phyloP scores from a whole-genome alignment of 2,888 invertebrate genomes.

The Apodemia duryi region DNA sequence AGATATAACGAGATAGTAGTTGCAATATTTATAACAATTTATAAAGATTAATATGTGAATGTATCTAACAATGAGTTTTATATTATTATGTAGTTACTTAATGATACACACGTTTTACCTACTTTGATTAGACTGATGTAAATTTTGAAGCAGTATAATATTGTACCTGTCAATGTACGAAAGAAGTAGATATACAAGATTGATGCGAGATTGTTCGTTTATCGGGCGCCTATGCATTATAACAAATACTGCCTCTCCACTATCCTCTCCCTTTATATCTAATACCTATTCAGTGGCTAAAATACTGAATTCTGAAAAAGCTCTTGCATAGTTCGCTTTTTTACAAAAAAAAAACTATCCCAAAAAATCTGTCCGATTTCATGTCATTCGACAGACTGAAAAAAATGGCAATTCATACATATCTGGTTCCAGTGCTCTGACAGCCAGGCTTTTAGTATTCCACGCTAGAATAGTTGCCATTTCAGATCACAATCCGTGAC shows the following conservation, averaged over 20 bases:
- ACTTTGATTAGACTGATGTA: not conserved
- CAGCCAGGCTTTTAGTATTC: constrained; percentile 44
- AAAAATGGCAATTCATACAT: constrained; percentile 42
- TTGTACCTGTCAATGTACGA: not conserved
- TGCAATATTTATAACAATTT: too few relatives aligned
- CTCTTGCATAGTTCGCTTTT: constrained; percentile 20
- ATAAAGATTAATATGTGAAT: too few relatives aligned
- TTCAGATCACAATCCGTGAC: constrained; percentile 48
- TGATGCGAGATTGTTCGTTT: constrained; percentile 9
- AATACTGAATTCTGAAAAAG: not conserved
- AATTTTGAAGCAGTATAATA: not conserved
- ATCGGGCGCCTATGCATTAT: constrained; percentile 45
- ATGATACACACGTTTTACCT: not conserved
- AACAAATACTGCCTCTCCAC: constrained; percentile 64
- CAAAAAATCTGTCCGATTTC: constrained; percentile 14
- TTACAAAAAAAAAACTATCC: constrained; percentile 34
- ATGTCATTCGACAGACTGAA: constrained; percentile 21
- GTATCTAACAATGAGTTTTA: too few relatives aligned
- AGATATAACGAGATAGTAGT: too few relatives aligned
- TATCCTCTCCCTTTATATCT: constrained; percentile 48
- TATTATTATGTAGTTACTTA: too few relatives aligned
- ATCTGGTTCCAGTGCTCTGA: constrained; percentile 34
- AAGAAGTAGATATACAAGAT: not conserved
- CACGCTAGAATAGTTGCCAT: constrained; percentile 58
- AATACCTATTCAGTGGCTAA: constrained; percentile 45